Evolutionary conservation across 2,113 vertebrate genomes (phyloP), one percentile per base, ranked within the genome.

Genomic region (Toxostoma redivivum): DNA sequence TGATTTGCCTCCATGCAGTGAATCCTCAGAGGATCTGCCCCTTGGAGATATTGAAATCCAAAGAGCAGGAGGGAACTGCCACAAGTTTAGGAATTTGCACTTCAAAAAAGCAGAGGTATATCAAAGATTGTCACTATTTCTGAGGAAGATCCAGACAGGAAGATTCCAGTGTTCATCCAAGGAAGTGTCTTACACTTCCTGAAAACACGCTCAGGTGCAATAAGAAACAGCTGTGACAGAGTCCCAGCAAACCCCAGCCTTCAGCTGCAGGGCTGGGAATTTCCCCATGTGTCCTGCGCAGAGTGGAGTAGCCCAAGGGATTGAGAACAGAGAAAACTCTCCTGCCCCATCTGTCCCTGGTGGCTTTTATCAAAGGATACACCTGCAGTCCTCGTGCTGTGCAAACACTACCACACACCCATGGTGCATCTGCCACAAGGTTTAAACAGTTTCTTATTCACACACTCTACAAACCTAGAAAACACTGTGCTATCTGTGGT

Each of bases 231-330:
- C 15, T 56, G 6, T 5, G 21, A n/a, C 16, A 57, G 12, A 15
- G 54, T 19, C 15, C 31, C 30, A 51, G 45, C 28, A 87, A 84
- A 37, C 18, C 8, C 7, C 25, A 80, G 0, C 3, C 7, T 2
- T 9, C 10, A 1, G 0, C 6, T 23, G 28, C n/a, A 38, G 51
- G 62, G 48, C 3, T 12, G 20, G 38, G n/a, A 73, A 38, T 33
- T 86, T 86, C 38, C 21, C 12, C 33, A 38, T 12, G 20, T 5
- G 0, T 57, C n/a, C n/a, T 31, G 11, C 0, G 1, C n/a, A 42
- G 23, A 7, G 2, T 5, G 0, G 16, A 19, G 11, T 15, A 51
- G 24, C 13, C 24, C 1, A 0, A 11, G 14, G 5, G 13, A 54
- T 37, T 4, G 13, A 90, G 40, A 73, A 19, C 4, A 38, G 42